Evolutionary conservation across 30 jellyfish, hydroid and myxozoan species (phyloP).

Genomic region (Aurelia aurita): DNA sequence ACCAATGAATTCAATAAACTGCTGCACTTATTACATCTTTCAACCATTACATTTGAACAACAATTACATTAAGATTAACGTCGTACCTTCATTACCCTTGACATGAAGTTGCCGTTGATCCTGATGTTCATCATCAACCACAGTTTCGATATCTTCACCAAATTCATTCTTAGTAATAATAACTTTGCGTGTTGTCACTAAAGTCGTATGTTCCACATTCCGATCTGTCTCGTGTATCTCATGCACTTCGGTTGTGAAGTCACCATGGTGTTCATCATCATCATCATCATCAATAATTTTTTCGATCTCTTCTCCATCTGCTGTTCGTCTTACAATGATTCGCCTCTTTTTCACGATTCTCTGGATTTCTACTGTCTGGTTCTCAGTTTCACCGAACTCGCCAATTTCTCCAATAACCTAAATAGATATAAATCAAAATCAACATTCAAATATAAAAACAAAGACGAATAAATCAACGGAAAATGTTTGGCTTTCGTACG

Average conservation of each 20-base stretch:
- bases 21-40: too few species aligned
- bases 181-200: conserved; percentile 50
- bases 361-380: conserved; percentile 56
- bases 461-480: background rate
- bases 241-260: background rate
- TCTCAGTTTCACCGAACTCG: conserved; percentile 46
- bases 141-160: conserved; percentile 63
- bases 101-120: too few species aligned
- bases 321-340: conserved; percentile 18
- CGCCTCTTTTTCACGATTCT: conserved; percentile 57
- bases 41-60: too few species aligned
- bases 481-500: too few species aligned
- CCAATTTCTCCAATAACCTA: conserved; percentile 73
- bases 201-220: conserved; percentile 23
- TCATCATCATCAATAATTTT: conserved; percentile 12
- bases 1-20: too few species aligned
- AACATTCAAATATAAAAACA: background rate
- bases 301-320: conserved; percentile 33
- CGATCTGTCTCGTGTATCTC: background rate
- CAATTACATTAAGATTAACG: too few species aligned
- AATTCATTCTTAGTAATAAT: conserved; percentile 51
- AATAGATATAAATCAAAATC: background rate
- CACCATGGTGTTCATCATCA: background rate
- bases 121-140: conserved; percentile 25
- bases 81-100: too few species aligned